Evolutionary conservation across 1,140 invertebrate species (phyloP).

Genomic region (Papilio machaon): DNA sequence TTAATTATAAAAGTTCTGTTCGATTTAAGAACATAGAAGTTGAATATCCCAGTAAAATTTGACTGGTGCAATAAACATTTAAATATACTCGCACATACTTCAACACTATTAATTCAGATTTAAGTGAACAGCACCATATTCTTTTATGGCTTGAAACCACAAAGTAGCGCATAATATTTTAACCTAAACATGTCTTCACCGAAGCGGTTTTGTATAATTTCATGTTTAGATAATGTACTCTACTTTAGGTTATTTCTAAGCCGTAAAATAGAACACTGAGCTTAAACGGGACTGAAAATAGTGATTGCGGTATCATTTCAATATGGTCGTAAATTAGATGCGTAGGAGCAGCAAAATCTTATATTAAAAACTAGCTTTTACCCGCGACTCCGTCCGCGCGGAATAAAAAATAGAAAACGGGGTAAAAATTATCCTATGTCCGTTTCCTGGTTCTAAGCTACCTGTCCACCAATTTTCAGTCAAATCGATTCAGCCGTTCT

Average conservation of each 20-base stretch:
- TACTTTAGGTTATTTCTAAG: conserved; percentile 13
- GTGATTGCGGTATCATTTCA: neutral
- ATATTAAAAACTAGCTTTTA: neutral
- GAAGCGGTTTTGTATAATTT: conserved; percentile 17
- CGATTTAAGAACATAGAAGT: too few relatives aligned
- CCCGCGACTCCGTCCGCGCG: too few relatives aligned
- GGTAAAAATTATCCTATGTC: too few relatives aligned
- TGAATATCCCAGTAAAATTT: too few relatives aligned
- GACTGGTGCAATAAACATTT: neutral
- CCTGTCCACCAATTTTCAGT: too few relatives aligned
- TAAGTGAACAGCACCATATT: neutral
- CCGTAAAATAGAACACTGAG: neutral
- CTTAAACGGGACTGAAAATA: neutral
- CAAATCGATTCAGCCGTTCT: too few relatives aligned
- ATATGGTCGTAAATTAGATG: neutral
- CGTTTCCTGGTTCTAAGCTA: too few relatives aligned
- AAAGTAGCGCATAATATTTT: conserved; percentile 19
- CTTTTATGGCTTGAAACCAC: conserved; percentile 1
- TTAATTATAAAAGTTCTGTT: too few relatives aligned
- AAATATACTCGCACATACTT: neutral
- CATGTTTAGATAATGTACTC: conserved; percentile 22
- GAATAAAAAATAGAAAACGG: too few relatives aligned
- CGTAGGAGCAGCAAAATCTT: neutral
- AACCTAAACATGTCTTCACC: neutral
- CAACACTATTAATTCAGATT: neutral